Conservation (phyloP, 2,113 vertebrate genomes). For the Ceratotherium simum region DNA sequence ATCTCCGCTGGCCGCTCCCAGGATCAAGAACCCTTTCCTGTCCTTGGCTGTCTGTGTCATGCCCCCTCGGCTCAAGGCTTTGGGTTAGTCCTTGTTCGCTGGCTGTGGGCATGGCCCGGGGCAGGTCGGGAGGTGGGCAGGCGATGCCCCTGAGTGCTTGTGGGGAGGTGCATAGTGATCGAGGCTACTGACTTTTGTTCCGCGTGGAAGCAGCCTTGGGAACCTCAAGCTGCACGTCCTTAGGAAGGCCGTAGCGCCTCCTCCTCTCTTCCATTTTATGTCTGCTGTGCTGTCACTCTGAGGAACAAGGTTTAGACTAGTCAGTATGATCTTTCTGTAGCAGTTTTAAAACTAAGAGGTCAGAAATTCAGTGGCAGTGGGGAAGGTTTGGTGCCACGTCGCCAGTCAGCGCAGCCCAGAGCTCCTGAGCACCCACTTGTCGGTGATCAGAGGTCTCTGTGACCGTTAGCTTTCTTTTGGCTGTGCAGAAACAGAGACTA, state of each 20-base stretch:
- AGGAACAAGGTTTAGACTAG: not conserved
- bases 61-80: slow-evolving; percentile 90
- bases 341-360: not conserved
- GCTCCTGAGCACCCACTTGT: not conserved
- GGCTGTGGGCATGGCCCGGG: not conserved
- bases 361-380: not conserved
- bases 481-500: not conserved
- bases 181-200: not conserved
- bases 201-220: not conserved
- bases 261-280: not conserved
- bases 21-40: slow-evolving; percentile 91
- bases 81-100: slow-evolving; percentile 88
- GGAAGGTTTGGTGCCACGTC: not conserved
- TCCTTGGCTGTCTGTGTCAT: slow-evolving; percentile 93
- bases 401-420: not conserved
- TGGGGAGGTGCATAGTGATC: not conserved
- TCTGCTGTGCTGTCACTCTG: not conserved
- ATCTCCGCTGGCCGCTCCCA: slow-evolving; percentile 95
- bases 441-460: not conserved
- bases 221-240: too few species aligned
- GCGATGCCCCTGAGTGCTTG: not conserved
- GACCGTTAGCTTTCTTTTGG: not conserved
- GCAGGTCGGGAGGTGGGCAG: not conserved
- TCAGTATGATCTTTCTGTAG: not conserved
- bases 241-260: not conserved